Base-by-base conservation (phyloP, 53 echinoderm and acorn worm genomes). In the Luidia sarsii region DNA sequence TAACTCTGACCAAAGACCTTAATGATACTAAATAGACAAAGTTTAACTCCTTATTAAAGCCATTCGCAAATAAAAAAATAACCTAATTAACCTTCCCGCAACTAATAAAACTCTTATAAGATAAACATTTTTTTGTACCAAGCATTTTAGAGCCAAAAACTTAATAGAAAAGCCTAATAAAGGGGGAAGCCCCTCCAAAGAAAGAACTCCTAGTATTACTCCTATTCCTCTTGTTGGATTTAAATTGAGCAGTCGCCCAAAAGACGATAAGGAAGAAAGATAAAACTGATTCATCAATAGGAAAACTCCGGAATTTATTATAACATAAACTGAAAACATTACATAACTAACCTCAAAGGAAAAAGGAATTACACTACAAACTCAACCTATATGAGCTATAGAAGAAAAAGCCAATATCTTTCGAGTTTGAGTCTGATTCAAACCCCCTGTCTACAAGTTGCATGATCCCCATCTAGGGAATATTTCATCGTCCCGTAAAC, bases 321-420 rank as follows among this genome's bases (percentile, higher is more conserved):
- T 0, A 14, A 90, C 34, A 29, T 90, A 90, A 39, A 86, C 36
- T 0, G 69, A 1, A 24, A 90, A 53, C 75, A 86, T 48, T 15
- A 77, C 13, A 2, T 60, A 38, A 19, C 79, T 28, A 0, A 48
- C 34, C 0, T 69, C 57, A 1, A 16, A 0, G 0, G 65, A 68
- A 48, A 65, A 90, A 10, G 39, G 13, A 0, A 54, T 20, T 0
- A 57, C 65, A 1, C 33, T 57, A 5, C 37, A 20, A 11, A 86
- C 75, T 60, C 91, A 90, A 7, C 91, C 91, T 23, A 90, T 50
- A 48, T 90, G 81, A 5, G 72, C 53, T 28, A 90, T 79, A 0
- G 91, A 90, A 25, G 91, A 90, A 56, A 82, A 90, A 7, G 91
- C 82, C 28, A 91, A 15, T 22, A 91, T 79, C 91, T 91, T 91